A percentile compares a stretch with the other conserved stretches of the same genome.
These are phyloP conservation scores for Desoria tigrina DNA, from an alignment of 2,888 invertebrate genomes.

Conservation along the genomic window DNA sequence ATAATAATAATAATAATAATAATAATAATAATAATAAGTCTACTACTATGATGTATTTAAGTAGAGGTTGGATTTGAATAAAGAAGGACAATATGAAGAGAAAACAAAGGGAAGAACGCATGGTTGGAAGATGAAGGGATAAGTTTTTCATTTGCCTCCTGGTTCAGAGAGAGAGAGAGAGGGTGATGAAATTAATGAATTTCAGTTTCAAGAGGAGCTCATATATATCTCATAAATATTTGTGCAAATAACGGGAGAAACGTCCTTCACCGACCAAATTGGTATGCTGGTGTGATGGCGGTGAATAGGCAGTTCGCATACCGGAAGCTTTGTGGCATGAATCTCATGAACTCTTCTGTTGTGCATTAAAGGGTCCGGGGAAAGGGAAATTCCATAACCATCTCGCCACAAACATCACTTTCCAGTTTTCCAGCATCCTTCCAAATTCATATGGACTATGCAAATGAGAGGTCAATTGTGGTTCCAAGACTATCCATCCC, in stretches of 20 bases:
- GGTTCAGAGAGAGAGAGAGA: too few species aligned
- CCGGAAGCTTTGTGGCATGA: conserved; percentile 21
- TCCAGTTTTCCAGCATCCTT: not conserved
- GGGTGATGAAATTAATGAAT: conserved; percentile 23
- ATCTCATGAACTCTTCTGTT: conserved; percentile 14
- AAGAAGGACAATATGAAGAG: conserved; percentile 1
- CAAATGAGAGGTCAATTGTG: conserved; percentile 21
- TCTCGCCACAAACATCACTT: not conserved
- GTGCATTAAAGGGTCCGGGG: not conserved
- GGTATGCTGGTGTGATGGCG: conserved; percentile 6
- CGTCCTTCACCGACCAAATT: conserved; percentile 1
- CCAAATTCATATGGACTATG: not conserved
- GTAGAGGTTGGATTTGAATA: not conserved
- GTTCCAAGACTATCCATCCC: conserved; percentile 8
- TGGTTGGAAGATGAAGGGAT: conserved; percentile 22
- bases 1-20: too few species aligned
- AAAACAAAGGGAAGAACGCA: conserved; percentile 4
- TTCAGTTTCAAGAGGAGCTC: conserved; percentile 22
- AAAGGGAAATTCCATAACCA: not conserved
- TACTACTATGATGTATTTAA: too few species aligned
- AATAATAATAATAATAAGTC: too few species aligned
- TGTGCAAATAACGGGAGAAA: conserved; percentile 6
- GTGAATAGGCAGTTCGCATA: conserved; percentile 16
- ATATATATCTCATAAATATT: conserved; percentile 24
- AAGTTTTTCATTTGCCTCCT: conserved; percentile 19